A percentile compares a stretch with the other conserved stretches of the same genome.
These are phyloP conservation scores for Pilophorus perplexus DNA, from an alignment of 2,888 invertebrate genomes.

Conservation along the genomic window DNA sequence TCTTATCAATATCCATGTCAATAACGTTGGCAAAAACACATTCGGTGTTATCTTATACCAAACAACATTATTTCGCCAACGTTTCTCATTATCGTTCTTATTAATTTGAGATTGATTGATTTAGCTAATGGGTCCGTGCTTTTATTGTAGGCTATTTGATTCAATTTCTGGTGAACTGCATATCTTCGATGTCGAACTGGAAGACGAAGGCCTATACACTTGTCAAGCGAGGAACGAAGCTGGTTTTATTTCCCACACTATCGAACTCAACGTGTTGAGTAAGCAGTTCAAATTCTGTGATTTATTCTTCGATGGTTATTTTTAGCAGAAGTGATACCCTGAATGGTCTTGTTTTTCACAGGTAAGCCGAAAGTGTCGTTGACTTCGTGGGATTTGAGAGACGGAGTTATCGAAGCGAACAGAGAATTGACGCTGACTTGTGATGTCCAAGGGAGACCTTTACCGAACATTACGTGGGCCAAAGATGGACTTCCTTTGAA, in stretches of 20 bases:
- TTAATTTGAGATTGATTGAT: too few relatives aligned
- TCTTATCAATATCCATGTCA: too few relatives aligned
- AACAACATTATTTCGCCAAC: too few relatives aligned
- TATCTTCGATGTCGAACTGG: conserved; percentile 21
- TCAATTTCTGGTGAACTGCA: conserved; percentile 27
- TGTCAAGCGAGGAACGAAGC: conserved; percentile 49
- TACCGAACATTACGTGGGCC: conserved; percentile 62
- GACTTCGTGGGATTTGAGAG: conserved; percentile 2
- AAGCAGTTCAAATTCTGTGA: too few relatives aligned
- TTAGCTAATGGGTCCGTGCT: too few relatives aligned
- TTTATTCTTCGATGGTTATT: too few relatives aligned
- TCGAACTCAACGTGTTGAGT: conserved; percentile 55
- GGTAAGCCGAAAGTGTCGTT: conserved; percentile 2
- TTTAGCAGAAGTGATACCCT: too few relatives aligned
- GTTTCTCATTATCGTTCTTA: too few relatives aligned
- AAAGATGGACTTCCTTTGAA: conserved; percentile 52
- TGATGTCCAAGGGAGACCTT: conserved; percentile 61
- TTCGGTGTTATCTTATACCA: too few relatives aligned
- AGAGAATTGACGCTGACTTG: conserved; percentile 53
- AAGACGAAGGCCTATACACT: conserved; percentile 49
- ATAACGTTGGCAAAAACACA: too few relatives aligned
- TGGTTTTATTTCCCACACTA: conserved; percentile 50
- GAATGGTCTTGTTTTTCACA: too few relatives aligned
- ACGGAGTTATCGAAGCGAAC: conserved; percentile 8
- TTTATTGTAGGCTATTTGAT: conserved; percentile 8